Evolutionary conservation across 2,888 invertebrate species (phyloP).

Genomic region (Agrotis exclamationis): DNA sequence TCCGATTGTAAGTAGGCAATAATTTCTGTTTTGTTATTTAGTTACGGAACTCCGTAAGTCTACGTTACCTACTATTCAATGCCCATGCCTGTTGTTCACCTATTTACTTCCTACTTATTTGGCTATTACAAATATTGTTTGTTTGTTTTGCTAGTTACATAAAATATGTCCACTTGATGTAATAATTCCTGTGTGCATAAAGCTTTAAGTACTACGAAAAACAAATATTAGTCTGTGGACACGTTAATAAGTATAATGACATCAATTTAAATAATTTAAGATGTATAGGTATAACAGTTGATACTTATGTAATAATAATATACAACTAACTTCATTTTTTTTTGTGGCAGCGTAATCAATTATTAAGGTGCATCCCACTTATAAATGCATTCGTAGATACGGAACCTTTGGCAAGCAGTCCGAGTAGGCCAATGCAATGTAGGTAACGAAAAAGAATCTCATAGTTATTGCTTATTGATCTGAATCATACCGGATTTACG

Average conservation of each 20-base stretch:
- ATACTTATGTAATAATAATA: constrained; percentile 10
- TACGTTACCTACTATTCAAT: too few species aligned
- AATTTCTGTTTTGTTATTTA: too few species aligned
- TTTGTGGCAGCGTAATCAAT: too few species aligned
- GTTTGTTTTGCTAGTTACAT: neutral
- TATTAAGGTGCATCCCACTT: too few species aligned
- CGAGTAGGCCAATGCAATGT: neutral
- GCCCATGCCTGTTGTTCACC: too few species aligned
- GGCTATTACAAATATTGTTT: neutral
- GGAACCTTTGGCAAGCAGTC: neutral
- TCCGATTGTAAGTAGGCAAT: too few species aligned
- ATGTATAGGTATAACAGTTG: constrained; percentile 3
- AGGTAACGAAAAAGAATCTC: neutral
- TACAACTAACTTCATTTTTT: too few species aligned
- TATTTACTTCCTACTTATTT: too few species aligned
- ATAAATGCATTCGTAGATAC: too few species aligned
- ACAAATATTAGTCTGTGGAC: constrained; percentile 8
- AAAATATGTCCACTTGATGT: neutral
- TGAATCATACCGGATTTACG: neutral
- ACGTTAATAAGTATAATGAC: constrained; percentile 25
- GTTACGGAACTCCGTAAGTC: too few species aligned
- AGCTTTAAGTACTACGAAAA: neutral
- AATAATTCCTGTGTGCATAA: constrained; percentile 7
- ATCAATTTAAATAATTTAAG: constrained; percentile 30
- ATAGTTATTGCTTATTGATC: neutral